Evolutionary conservation across 2,888 invertebrate species (phyloP).

Genomic region (Itoplectis maculator): DNA sequence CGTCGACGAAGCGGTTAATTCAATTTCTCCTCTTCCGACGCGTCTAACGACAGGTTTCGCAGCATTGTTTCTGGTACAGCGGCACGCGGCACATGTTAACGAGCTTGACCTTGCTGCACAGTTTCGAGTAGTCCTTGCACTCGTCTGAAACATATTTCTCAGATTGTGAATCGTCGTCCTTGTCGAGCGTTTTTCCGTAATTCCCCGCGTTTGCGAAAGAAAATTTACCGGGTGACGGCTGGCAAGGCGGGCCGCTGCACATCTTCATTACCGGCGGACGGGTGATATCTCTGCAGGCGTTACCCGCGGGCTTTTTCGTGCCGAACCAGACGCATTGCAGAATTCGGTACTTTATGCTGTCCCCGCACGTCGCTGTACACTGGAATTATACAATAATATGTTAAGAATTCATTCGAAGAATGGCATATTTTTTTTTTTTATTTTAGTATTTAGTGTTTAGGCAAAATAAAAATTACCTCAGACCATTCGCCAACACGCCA

Average conservation of each 20-base stretch:
- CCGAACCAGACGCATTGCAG: constrained; percentile 97
- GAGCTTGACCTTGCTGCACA: constrained; percentile 94
- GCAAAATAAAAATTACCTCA: constrained; percentile 87
- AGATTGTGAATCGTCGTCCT: background rate
- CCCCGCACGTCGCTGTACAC: constrained; percentile 94
- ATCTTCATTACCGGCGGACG: constrained; percentile 92
- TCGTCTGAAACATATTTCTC: constrained; percentile 85
- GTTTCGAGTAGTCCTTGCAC: constrained; percentile 93
- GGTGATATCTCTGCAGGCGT: constrained; percentile 92
- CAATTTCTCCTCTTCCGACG: constrained; percentile 12
- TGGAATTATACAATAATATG: too few relatives aligned
- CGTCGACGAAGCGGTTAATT: constrained; percentile 44
- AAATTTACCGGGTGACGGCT: constrained; percentile 81
- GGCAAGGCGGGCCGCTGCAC: constrained; percentile 91
- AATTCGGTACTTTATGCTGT: constrained; percentile 94
- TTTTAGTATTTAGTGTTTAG: background rate
- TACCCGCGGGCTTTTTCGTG: constrained; percentile 92
- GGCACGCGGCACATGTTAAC: constrained; percentile 95
- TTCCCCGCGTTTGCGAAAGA: background rate
- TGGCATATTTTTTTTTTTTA: background rate
- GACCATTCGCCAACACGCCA: constrained; percentile 98
- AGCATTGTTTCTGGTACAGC: constrained; percentile 94
- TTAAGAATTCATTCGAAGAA: too few relatives aligned
- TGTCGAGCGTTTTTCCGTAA: background rate
- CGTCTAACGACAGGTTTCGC: constrained; percentile 89